phyloP scores from a whole-genome alignment of 2,888 invertebrate genomes.

The Antitype chi region DNA sequence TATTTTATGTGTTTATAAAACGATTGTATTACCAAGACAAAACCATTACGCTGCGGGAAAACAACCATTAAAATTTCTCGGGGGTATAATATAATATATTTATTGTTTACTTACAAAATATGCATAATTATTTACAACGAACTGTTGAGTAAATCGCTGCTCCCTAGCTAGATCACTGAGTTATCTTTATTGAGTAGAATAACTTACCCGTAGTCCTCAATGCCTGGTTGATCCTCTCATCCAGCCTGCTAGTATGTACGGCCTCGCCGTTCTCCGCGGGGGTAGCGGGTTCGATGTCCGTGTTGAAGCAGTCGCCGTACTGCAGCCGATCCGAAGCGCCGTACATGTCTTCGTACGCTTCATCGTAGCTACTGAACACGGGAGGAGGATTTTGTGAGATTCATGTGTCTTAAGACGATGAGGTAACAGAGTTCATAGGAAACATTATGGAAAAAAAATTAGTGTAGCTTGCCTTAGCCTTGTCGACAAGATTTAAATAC shows the following conservation, averaged over 20 bases:
- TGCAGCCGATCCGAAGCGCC: constrained; percentile 85
- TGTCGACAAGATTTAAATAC: too few relatives aligned
- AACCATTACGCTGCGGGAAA: too few relatives aligned
- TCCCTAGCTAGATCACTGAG: too few relatives aligned
- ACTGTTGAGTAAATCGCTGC: too few relatives aligned
- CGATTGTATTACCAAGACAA: too few relatives aligned
- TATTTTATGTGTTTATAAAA: too few relatives aligned
- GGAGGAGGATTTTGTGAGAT: not conserved
- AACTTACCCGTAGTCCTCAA: constrained; percentile 78
- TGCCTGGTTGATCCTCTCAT: constrained; percentile 81
- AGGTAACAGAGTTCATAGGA: not conserved
- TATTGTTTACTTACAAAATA: too few relatives aligned
- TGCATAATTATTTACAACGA: too few relatives aligned
- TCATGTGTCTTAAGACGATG: not conserved
- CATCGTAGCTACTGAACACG: constrained; percentile 79
- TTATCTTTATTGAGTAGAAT: too few relatives aligned
- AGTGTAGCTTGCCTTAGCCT: not conserved
- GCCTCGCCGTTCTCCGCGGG: not conserved
- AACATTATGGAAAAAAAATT: not conserved
- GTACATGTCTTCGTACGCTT: constrained; percentile 87
- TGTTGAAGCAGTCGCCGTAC: constrained; percentile 86
- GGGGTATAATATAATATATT: too few relatives aligned
- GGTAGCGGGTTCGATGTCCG: constrained; percentile 51
- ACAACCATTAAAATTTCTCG: too few relatives aligned
- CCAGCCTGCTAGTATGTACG: constrained; percentile 72